Evolutionary conservation across 2,797 vertebrate genomes (phyloP).

Genomic region (Melanogrammus aeglefinus): DNA sequence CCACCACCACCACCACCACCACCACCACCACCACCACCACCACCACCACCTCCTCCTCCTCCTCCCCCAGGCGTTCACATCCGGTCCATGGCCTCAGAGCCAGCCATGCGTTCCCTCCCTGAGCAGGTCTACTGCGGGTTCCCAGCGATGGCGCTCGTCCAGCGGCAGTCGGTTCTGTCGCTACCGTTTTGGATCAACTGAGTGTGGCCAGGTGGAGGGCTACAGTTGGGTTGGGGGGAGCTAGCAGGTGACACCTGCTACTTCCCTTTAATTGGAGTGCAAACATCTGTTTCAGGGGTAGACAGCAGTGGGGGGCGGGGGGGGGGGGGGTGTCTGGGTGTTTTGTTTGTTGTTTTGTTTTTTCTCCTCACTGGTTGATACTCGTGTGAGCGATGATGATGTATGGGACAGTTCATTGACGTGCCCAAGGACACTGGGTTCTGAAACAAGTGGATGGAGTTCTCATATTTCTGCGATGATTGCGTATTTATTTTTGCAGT

Average conservation of each 20-base stretch:
- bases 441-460: not conserved
- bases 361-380: slow-evolving; percentile 41
- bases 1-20: too few relatives aligned
- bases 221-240: slow-evolving; percentile 38
- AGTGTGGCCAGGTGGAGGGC: slow-evolving; percentile 75
- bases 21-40: too few relatives aligned
- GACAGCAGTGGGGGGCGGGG: slow-evolving; percentile 40
- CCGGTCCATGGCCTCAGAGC: too few relatives aligned
- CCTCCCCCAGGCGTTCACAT: too few relatives aligned
- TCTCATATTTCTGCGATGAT: not conserved
- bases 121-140: too few relatives aligned
- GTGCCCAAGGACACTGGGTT: not conserved
- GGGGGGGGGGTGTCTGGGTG: slow-evolving; percentile 22
- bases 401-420: slow-evolving; percentile 11
- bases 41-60: too few relatives aligned
- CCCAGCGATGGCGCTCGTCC: slow-evolving; percentile 44
- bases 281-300: slow-evolving; percentile 74
- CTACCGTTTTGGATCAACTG: slow-evolving; percentile 77
- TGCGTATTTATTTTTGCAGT: not conserved
- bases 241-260: slow-evolving; percentile 71
- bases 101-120: too few relatives aligned
- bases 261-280: slow-evolving; percentile 75
- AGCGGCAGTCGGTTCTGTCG: slow-evolving; percentile 64
- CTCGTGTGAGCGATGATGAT: not conserved
- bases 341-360: slow-evolving; percentile 13